These are phyloP conservation scores for Chesias legatella DNA, from an alignment of 2,888 invertebrate genomes.

Conservation along the genomic window DNA sequence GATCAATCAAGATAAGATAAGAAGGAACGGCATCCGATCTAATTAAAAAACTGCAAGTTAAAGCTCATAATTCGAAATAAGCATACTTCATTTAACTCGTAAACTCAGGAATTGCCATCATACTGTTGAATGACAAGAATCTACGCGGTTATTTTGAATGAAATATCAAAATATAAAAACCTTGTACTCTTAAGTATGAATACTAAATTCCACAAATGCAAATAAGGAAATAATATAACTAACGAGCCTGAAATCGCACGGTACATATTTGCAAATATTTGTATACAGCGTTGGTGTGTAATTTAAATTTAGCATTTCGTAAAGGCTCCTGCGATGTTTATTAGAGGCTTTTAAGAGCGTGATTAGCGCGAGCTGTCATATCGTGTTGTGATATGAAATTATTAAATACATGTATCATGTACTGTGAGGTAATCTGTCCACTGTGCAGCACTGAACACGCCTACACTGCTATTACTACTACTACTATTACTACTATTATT, in stretches of 20 bases:
- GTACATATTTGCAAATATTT: constrained; percentile 27
- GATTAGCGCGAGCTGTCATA: constrained; percentile 51
- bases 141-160: no score
- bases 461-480: no score
- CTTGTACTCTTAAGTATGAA: no score
- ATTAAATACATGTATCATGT: not conserved
- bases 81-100: no score
- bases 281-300: constrained; percentile 24
- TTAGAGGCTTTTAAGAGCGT: constrained; percentile 33
- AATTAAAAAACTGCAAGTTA: no score
- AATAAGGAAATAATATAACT: constrained; percentile 17
- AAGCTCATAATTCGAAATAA: no score
- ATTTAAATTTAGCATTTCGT: constrained; percentile 36
- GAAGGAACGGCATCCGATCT: no score
- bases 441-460: constrained; percentile 34
- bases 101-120: no score
- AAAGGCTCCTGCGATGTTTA: constrained; percentile 49
- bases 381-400: constrained; percentile 39
- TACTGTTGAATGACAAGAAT: no score
- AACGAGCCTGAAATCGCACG: constrained; percentile 9
- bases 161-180: no score
- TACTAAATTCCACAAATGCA: constrained; percentile 8
- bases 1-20: no score
- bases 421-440: constrained; percentile 34
- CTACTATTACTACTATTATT: no score